Evolutionary conservation across 2,113 vertebrate species (phyloP), one percentile per base, ranked within the genome.

Genomic region (Carassius carassius): DNA sequence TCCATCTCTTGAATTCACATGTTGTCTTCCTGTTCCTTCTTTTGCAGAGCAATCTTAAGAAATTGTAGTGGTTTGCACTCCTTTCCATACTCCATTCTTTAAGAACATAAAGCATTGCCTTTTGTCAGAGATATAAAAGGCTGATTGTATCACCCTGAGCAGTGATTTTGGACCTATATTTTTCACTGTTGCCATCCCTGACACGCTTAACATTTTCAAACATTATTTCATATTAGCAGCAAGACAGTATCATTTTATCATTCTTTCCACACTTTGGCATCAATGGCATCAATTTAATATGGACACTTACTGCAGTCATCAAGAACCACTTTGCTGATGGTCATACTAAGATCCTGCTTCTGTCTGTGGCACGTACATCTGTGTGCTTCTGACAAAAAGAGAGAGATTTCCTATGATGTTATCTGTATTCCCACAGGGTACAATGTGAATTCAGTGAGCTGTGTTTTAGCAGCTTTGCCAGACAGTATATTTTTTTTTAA

Each of bases 271-370:
- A 25, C 62, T 80, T 74, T 74, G 41, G 70, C 70, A 47, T 80
- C 35, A 58, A 47, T 60, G 32, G 58, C 65, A 23, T 29, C 76
- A 78, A 78, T 83, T 83, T n/a, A 82, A 89, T 74, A 88, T 79
- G 83, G 89, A 89, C 90, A 88, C 85, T 87, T 85, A 86, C 87
- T 87, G 87, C 83, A 86, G 85, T 92, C 85, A 89, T 87, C 86
- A 81, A 86, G 83, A 89, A 83, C 87, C 83, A 73, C 85, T 81
- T 81, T 84, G 72, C 87, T 85, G 86, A 88, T 87, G 89, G 89
- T 87, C 78, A 81, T 78, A 88, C 90, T 91, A 90, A 87, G 85
- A 89, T 89, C 72, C 63, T 67, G 44, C 25, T 3, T 86, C 76
- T 77, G 82, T 88, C 60, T 25, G 85, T 47, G 58, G 81, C 63